These are phyloP conservation scores for Tanytarsus gracilentus DNA, from an alignment of 2,888 invertebrate genomes.

Conservation along the genomic window DNA sequence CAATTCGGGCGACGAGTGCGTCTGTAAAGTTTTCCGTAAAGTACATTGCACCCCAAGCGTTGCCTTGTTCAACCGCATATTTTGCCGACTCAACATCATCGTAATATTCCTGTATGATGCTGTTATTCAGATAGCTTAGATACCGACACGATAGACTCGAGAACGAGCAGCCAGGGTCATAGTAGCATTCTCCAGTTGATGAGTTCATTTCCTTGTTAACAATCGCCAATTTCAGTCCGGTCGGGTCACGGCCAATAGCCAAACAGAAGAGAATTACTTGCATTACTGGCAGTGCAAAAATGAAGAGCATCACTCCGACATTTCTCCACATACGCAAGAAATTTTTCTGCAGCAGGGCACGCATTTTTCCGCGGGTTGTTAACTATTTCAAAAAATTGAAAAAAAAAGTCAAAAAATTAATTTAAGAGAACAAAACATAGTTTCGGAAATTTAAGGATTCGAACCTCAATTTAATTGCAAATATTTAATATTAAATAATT, in stretches of 20 bases:
- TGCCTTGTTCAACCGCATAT: slow-evolving; percentile 62
- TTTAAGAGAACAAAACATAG: too few species aligned
- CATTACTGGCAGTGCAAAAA: slow-evolving; percentile 88
- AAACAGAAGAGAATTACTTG: slow-evolving; percentile 89
- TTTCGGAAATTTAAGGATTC: too few species aligned
- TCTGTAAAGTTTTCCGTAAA: slow-evolving; percentile 86
- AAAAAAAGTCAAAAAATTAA: slow-evolving; percentile 17
- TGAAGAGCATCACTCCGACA: slow-evolving; percentile 87
- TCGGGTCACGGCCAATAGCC: slow-evolving; percentile 82
- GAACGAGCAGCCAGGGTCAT: slow-evolving; percentile 56
- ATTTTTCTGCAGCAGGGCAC: slow-evolving; percentile 77
- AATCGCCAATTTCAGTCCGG: slow-evolving; percentile 69
- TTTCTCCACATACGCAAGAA: slow-evolving; percentile 87
- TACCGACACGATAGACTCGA: slow-evolving; percentile 70
- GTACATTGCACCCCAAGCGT: slow-evolving; percentile 81
- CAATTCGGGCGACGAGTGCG: slow-evolving; percentile 71
- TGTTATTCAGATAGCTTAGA: slow-evolving; percentile 63
- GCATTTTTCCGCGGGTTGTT: slow-evolving; percentile 77
- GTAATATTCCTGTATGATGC: slow-evolving; percentile 63
- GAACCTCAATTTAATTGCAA: too few species aligned
- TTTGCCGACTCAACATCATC: slow-evolving; percentile 56
- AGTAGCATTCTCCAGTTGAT: slow-evolving; percentile 37
- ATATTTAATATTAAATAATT: too few species aligned
- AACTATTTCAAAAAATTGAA: too few species aligned
- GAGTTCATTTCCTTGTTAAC: slow-evolving; percentile 58